Evolutionary conservation across 2,113 vertebrate genomes (phyloP).

Genomic region (Phaethon lepturus): DNA sequence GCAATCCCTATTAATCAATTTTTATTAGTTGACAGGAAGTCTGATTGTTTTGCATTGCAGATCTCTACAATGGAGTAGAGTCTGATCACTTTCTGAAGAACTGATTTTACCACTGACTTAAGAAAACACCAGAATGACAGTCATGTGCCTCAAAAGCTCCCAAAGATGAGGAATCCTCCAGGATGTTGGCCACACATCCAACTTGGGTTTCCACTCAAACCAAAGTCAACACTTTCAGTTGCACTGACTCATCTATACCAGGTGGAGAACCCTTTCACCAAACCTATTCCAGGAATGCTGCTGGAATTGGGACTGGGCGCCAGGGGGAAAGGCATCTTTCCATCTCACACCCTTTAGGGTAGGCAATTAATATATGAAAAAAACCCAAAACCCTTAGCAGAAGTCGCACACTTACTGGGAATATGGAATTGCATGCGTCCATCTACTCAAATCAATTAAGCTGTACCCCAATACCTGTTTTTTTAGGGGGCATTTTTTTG

Average conservation of each 20-base stretch:
- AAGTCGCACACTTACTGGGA: neutral
- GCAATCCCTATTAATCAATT: neutral
- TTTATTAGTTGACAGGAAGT: neutral
- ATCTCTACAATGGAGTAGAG: neutral
- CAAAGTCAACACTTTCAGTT: neutral
- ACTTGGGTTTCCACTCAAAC: neutral
- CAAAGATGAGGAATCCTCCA: neutral
- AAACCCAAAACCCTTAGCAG: fast-evolving
- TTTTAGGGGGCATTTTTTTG: fast-evolving
- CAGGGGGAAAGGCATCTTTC: neutral
- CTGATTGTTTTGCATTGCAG: neutral
- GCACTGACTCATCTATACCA: neutral
- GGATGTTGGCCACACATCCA: neutral
- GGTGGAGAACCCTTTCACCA: neutral
- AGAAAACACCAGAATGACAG: neutral
- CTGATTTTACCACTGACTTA: neutral
- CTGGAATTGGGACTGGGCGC: neutral
- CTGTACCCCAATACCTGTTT: neutral
- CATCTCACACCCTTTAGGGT: neutral
- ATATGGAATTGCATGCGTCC: neutral
- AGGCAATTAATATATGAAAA: neutral
- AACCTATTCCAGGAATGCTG: neutral
- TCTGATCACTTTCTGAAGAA: neutral
- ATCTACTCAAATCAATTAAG: neutral
- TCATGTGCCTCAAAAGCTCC: neutral